These are phyloP conservation scores for Centropus bengalensis DNA, from an alignment of 2,113 vertebrate species.

Conservation along the genomic window DNA sequence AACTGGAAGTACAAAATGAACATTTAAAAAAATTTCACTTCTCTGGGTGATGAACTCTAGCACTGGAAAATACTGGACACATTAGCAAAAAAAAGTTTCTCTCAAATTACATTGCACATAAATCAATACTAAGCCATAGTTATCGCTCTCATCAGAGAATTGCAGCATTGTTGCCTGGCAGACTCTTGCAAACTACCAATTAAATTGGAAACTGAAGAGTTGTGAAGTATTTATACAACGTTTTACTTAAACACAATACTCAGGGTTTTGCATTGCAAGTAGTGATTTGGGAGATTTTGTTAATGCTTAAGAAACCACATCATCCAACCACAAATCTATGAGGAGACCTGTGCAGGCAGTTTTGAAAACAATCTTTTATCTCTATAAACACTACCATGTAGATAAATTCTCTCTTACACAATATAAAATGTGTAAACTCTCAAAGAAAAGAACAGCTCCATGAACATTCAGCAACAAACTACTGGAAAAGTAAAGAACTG, in stretches of 20 bases:
- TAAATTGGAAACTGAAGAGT: not conserved
- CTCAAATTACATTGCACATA: not conserved
- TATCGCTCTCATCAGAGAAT: not conserved
- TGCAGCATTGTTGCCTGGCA: not conserved
- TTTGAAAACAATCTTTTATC: not conserved
- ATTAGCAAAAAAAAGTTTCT: not conserved
- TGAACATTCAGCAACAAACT: not conserved
- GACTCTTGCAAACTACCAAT: not conserved
- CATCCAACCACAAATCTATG: not conserved
- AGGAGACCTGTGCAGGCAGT: not conserved
- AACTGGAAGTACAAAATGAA: not conserved
- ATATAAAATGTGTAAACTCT: not conserved
- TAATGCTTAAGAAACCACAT: not conserved
- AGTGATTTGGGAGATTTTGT: not conserved
- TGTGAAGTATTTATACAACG: not conserved
- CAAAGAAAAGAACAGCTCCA: not conserved
- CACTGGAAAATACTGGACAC: not conserved
- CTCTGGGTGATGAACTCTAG: not conserved
- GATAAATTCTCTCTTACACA: slow-evolving; percentile 32
- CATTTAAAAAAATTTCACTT: not conserved
- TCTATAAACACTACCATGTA: not conserved
- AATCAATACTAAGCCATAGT: not conserved
- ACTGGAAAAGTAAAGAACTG: not conserved
- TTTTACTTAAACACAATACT: not conserved
- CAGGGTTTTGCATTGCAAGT: not conserved